These are phyloP conservation scores for Taxidea taxus DNA, from an alignment of 2,113 vertebrate species.

Conservation along the genomic window DNA sequence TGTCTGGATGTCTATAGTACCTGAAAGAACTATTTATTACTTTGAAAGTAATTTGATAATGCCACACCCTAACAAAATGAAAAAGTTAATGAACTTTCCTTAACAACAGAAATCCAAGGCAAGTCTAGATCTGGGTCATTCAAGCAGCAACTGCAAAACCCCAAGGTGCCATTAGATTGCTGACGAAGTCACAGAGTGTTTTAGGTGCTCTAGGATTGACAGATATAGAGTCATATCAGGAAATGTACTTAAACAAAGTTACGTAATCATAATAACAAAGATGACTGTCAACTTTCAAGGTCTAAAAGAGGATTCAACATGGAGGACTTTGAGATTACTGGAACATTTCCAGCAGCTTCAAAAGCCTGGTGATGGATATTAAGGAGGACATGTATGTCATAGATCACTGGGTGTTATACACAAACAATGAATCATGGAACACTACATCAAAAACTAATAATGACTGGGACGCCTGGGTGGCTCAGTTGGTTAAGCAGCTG, in stretches of 20 bases:
- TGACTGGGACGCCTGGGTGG: too few relatives aligned
- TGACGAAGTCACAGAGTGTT: slow-evolving; percentile 2
- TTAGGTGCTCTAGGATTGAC: background rate
- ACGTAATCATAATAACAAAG: background rate
- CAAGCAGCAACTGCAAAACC: background rate
- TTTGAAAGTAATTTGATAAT: slow-evolving; percentile 48
- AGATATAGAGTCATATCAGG: background rate
- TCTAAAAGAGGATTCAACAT: slow-evolving; percentile 21
- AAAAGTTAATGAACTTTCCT: background rate
- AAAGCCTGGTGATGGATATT: background rate
- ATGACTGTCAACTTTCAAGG: background rate
- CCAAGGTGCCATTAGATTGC: background rate
- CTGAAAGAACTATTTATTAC: slow-evolving; percentile 49
- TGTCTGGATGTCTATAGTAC: background rate
- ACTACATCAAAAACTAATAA: too few relatives aligned
- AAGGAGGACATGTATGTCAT: too few relatives aligned
- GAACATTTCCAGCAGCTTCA: slow-evolving; percentile 26
- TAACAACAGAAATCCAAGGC: background rate
- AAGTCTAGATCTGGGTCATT: background rate
- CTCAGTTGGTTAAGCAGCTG: too few relatives aligned
- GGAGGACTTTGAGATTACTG: background rate
- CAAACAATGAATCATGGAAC: too few relatives aligned
- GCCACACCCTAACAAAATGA: background rate
- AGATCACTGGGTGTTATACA: too few relatives aligned
- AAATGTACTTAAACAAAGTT: background rate